A percentile compares a stretch with the other conserved stretches of the same genome.
Evolutionary conservation across 2,888 invertebrate species (phyloP).

Genomic region (Siphlonurus alternatus): DNA sequence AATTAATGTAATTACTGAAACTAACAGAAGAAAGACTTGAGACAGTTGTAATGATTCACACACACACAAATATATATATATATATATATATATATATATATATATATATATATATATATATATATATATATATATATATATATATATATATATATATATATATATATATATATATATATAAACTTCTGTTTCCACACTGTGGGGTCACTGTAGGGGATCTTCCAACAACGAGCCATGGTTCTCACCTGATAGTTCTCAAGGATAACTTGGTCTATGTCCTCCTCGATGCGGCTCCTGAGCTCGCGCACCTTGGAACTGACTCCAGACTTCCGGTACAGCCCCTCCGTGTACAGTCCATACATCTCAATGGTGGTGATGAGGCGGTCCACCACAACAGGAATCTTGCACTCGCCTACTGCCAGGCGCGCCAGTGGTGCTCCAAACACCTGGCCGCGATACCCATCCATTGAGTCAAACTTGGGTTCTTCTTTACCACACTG

Average conservation of each 20-base stretch:
- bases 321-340: constrained; percentile 83
- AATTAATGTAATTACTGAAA: too few relatives aligned
- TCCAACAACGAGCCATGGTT: too few relatives aligned
- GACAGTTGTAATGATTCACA: too few relatives aligned
- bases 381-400: constrained; percentile 76
- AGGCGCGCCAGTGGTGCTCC: constrained; percentile 62
- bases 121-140: too few relatives aligned
- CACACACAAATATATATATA: too few relatives aligned
- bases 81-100: too few relatives aligned
- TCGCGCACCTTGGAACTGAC: constrained; percentile 62
- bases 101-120: too few relatives aligned
- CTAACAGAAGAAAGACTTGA: too few relatives aligned
- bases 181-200: too few relatives aligned
- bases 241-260: constrained; percentile 56
- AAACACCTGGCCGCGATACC: constrained; percentile 41
- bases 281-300: constrained; percentile 56
- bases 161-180: too few relatives aligned
- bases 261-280: constrained; percentile 47
- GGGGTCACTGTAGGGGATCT: too few relatives aligned
- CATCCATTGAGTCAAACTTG: constrained; percentile 14
- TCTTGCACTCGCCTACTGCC: constrained; percentile 48
- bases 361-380: constrained; percentile 81
- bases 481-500: constrained; percentile 34
- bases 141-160: too few relatives aligned
- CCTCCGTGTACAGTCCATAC: constrained; percentile 81